Conservation (phyloP, 1,140 invertebrate species). For the Riptortus pedestris region DNA sequence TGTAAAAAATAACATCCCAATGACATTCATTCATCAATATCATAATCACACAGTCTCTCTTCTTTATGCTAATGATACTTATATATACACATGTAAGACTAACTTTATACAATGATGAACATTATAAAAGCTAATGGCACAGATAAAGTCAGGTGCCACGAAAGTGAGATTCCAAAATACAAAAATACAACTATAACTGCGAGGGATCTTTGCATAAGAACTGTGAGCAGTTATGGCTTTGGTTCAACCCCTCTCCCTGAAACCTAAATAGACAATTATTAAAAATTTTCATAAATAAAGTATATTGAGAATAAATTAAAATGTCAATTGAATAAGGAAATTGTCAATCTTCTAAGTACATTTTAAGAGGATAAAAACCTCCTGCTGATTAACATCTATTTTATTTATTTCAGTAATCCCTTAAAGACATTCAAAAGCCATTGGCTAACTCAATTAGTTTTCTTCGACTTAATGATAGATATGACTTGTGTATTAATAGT, state of each 20-base stretch:
- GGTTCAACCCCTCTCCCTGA: neutral
- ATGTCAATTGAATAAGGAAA: neutral
- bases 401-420: neutral
- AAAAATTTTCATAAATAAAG: too few species aligned
- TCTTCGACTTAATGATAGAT: too few species aligned
- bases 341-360: neutral
- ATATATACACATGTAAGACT: neutral
- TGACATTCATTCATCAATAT: neutral
- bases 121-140: neutral
- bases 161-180: neutral
- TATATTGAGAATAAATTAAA: neutral
- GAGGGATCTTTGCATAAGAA: neutral
- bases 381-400: neutral
- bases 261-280: neutral
- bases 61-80: neutral
- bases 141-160: neutral
- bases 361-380: neutral
- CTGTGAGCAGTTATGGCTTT: slow-evolving; percentile 2
- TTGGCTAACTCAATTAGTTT: too few species aligned
- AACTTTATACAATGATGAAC: neutral
- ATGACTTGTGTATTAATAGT: too few species aligned
- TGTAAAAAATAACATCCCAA: neutral
- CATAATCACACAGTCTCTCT: neutral
- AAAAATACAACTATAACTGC: slow-evolving; percentile 3
- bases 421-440: too few species aligned